Evolutionary conservation across 2,797 vertebrate genomes (phyloP).

Genomic region (Enteromius argenteus): DNA sequence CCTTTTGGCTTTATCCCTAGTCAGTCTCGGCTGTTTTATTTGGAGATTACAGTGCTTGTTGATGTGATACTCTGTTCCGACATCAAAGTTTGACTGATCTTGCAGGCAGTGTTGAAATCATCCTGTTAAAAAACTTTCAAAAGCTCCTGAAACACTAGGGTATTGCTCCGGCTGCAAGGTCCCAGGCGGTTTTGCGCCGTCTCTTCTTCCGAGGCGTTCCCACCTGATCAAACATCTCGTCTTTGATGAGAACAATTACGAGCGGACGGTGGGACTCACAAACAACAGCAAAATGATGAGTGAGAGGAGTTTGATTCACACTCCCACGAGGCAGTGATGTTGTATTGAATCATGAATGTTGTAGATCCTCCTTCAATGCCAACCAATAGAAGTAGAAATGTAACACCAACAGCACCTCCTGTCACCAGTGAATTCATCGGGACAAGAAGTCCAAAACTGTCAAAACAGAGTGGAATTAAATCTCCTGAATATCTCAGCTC

Average conservation of each 20-base stretch:
- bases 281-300: conserved; percentile 1
- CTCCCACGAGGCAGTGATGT: conserved; percentile 24
- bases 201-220: conserved; percentile 25
- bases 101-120: conserved; percentile 60
- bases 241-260: conserved; percentile 31
- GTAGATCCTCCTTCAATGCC: conserved; percentile 22
- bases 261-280: neutral
- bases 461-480: neutral
- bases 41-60: conserved; percentile 75
- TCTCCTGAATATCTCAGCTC: neutral
- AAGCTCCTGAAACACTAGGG: conserved; percentile 50
- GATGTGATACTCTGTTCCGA: conserved; percentile 70
- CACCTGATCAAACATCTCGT: conserved; percentile 24
- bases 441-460: neutral
- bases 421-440: neutral
- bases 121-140: conserved; percentile 67
- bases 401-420: conserved; percentile 10
- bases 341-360: neutral
- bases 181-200: conserved; percentile 3
- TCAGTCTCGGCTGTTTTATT: conserved; percentile 70
- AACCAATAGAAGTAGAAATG: conserved; percentile 15
- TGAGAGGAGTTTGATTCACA: conserved; percentile 19
- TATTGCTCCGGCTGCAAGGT: conserved; percentile 24
- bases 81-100: conserved; percentile 75
- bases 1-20: conserved; percentile 64